Percentiles rank a stretch among this genome's conserved stretches.
Evolutionary conservation across 2,113 vertebrate genomes (phyloP).

Genomic region (Tinamus guttatus): DNA sequence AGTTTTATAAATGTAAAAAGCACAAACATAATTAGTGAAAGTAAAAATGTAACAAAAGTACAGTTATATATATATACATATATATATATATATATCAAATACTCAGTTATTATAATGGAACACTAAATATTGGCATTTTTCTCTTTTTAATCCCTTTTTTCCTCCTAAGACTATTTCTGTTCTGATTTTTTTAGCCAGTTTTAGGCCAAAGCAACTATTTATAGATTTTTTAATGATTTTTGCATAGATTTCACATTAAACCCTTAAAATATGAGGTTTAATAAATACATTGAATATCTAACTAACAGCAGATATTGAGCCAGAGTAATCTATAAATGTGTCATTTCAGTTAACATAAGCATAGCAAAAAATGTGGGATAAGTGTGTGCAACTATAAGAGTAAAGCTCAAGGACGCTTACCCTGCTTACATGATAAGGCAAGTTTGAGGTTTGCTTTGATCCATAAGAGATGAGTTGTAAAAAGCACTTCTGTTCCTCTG

Average conservation of each 20-base stretch:
- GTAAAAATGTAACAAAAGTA: background rate
- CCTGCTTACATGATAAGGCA: constrained; percentile 42
- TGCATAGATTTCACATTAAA: background rate
- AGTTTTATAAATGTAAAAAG: constrained; percentile 6
- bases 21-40: background rate
- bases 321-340: background rate
- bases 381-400: constrained; percentile 30
- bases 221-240: background rate
- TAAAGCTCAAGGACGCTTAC: constrained; percentile 32
- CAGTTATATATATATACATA: background rate
- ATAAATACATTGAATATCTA: background rate
- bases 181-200: background rate
- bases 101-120: background rate
- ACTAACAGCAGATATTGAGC: background rate
- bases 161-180: background rate
- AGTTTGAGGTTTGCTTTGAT: constrained; percentile 72
- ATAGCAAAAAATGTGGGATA: constrained; percentile 5
- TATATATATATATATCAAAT: background rate
- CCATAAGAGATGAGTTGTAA: constrained; percentile 60
- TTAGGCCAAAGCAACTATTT: background rate
- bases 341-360: background rate
- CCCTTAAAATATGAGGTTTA: background rate
- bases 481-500: constrained; percentile 54
- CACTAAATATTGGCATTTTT: background rate
- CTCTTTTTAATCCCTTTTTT: background rate